These are phyloP conservation scores for Smittia sp. DNA, from an alignment of 2,888 invertebrate species.

Conservation along the genomic window DNA sequence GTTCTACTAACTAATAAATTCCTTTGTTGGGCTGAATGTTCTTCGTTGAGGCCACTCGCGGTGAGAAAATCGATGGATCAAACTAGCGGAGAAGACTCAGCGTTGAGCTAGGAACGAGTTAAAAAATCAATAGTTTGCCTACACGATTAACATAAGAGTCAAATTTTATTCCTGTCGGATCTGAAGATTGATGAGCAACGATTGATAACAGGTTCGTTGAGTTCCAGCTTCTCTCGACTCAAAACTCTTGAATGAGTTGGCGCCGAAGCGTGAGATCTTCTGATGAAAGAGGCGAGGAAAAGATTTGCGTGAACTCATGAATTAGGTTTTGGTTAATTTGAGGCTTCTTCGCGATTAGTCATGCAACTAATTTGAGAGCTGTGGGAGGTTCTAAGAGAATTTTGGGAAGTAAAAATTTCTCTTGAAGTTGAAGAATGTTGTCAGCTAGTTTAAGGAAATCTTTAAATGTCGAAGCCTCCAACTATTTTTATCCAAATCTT, in stretches of 20 bases:
- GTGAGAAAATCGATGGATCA: conserved; percentile 41
- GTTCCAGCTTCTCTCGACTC: conserved; percentile 6
- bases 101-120: neutral
- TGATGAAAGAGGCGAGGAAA: neutral
- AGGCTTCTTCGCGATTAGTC: too few relatives aligned
- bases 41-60: conserved; percentile 2
- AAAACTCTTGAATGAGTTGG: neutral
- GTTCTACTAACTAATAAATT: conserved; percentile 40
- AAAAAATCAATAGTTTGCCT: neutral
- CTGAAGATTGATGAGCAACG: conserved; percentile 15
- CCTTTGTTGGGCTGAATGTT: conserved; percentile 24
- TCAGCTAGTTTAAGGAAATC: too few relatives aligned
- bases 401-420: too few relatives aligned
- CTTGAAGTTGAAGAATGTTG: too few relatives aligned
- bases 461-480: too few relatives aligned
- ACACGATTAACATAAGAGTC: neutral
- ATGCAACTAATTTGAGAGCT: too few relatives aligned
- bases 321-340: too few relatives aligned
- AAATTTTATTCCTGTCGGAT: neutral
- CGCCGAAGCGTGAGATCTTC: conserved; percentile 19
- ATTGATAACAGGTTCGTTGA: conserved; percentile 28
- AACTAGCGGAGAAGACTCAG: neutral
- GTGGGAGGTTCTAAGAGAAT: too few relatives aligned
- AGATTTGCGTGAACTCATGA: too few relatives aligned
- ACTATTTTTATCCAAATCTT: too few relatives aligned